Base-by-base conservation (phyloP, 1,140 invertebrate genomes). In the Platorchestia sp. region DNA sequence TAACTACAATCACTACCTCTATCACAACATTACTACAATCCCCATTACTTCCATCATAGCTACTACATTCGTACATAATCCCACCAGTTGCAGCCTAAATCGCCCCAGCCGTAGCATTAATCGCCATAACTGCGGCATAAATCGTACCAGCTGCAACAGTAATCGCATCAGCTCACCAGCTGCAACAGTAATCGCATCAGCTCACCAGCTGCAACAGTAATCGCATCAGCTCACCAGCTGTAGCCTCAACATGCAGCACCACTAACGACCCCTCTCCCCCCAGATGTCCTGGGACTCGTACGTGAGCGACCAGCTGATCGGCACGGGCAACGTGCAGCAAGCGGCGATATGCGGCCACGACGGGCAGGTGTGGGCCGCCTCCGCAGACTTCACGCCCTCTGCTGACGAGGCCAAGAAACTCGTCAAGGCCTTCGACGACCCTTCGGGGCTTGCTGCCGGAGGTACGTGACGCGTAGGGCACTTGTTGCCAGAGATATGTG, bases 201-300 rank as follows among this genome's bases (percentile, higher is more conserved):
- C 53, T 36, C 53, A 19, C 47, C 59, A 75, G 59, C 59, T 75
- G 59, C 27, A 1, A 10, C 59, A 75, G 1, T 75, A 36, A 75
- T 27, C 59, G 1, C 10, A 75, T 10, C 87, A 89, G 36, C 53
- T 36, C 53, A 19, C 47, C 59, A 75, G 59, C 59, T 75, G 59
- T 36, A 1, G 14, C 59, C 14, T 75, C 36, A 75, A 75, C 53
- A 36, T 75, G 14, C 53, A 14, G 14, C 53, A 75, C 36, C 53
- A 75, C 53, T 75, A 75, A 75, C 53, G 53, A 16, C 53, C 87
- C 87, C 1, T 43, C 44, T 95, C 44, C 0, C 43, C 96, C 97
- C 98, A 97, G 97, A 99, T 99, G 99, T 99, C 98, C 98, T 99
- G 99, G 99, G 99, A 99, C 98, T 98, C 99, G 98, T 99, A 99